Conservation (phyloP, 2,113 vertebrate genomes). For the Sylvicapra grimmia region DNA sequence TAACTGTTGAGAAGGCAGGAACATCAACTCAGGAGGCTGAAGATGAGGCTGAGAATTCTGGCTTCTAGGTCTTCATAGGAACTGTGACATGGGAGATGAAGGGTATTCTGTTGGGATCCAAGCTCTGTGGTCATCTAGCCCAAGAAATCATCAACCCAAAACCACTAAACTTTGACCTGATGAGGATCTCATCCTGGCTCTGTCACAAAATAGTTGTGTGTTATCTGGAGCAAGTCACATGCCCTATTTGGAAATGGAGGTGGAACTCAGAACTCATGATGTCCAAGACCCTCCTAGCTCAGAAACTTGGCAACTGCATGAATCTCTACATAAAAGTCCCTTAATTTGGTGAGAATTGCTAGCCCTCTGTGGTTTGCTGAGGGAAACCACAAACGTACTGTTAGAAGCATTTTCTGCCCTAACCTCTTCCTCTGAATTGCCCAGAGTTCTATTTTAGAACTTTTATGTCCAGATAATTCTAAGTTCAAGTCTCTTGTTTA, state of each 20-base stretch:
- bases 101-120: background rate
- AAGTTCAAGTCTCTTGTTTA: background rate
- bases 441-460: background rate
- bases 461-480: background rate
- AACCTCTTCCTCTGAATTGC: background rate
- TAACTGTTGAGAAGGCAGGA: background rate
- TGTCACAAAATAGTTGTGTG: background rate
- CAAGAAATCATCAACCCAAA: background rate
- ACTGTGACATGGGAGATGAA: background rate
- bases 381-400: slow-evolving; percentile 1
- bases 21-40: background rate
- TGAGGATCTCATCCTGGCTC: background rate
- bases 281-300: background rate
- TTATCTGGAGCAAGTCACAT: background rate
- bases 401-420: slow-evolving; percentile 2
- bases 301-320: background rate
- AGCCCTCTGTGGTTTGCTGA: background rate
- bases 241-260: background rate
- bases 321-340: background rate
- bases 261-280: background rate
- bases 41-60: background rate
- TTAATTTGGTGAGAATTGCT: background rate
- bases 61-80: background rate
- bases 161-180: background rate
- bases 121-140: background rate